Evolutionary conservation across 2,113 vertebrate genomes (phyloP).

Genomic region (Sinocyclocheilus anophthalmus): DNA sequence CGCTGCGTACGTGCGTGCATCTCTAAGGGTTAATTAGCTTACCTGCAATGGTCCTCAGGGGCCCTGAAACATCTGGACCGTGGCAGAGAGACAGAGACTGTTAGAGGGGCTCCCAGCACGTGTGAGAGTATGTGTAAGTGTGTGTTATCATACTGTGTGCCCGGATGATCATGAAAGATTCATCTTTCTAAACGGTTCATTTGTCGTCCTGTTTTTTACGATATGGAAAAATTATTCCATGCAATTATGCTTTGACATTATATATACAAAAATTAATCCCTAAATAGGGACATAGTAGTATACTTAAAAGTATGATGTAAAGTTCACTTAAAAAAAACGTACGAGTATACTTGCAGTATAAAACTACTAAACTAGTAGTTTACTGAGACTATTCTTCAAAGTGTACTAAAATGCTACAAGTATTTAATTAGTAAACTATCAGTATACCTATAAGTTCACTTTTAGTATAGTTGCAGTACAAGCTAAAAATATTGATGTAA

Average conservation of each 20-base stretch:
- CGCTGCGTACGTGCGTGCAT: background rate
- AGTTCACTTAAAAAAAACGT: too few relatives aligned
- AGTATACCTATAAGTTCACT: too few relatives aligned
- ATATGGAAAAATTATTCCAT: background rate
- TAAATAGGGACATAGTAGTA: too few relatives aligned
- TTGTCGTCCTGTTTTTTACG: background rate
- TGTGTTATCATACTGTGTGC: background rate
- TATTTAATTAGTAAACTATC: too few relatives aligned
- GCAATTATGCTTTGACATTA: background rate
- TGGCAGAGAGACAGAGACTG: constrained; percentile 17
- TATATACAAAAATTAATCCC: too few relatives aligned
- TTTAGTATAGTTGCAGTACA: too few relatives aligned
- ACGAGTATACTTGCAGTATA: too few relatives aligned
- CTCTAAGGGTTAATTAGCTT: constrained; percentile 17
- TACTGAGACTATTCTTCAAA: too few relatives aligned
- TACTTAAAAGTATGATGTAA: too few relatives aligned
- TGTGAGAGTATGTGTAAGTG: background rate
- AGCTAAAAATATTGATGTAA: too few relatives aligned
- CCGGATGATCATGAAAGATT: background rate
- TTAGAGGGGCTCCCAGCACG: background rate
- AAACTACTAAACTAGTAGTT: too few relatives aligned
- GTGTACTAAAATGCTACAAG: too few relatives aligned
- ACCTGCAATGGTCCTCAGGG: constrained; percentile 15
- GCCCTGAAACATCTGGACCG: constrained; percentile 16
- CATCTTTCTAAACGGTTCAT: background rate